A percentile compares a stretch with the other conserved stretches of the same genome.
These are phyloP conservation scores for Apodemus speciosus DNA, from an alignment of 2,113 vertebrate species.

Conservation along the genomic window DNA sequence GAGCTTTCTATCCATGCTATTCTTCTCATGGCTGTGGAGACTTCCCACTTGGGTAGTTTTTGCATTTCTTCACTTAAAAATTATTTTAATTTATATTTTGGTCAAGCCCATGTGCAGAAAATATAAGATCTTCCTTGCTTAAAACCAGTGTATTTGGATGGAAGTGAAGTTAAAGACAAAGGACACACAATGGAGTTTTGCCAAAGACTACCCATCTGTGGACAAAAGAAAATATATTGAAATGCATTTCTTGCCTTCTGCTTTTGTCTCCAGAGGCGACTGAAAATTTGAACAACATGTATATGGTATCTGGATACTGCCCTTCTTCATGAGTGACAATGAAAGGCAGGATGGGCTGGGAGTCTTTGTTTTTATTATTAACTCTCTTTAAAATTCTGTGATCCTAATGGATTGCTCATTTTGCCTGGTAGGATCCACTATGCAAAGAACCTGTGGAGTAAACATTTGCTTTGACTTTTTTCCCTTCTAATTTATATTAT, in stretches of 20 bases:
- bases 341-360: not conserved
- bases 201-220: not conserved
- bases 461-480: not conserved
- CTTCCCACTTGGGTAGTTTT: not conserved
- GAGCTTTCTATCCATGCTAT: not conserved
- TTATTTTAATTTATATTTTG: not conserved
- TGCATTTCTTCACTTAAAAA: not conserved
- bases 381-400: not conserved
- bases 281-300: not conserved
- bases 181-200: not conserved
- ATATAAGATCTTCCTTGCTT: not conserved
- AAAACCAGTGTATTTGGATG: not conserved
- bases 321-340: not conserved
- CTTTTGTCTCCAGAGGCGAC: not conserved
- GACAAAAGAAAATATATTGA: not conserved
- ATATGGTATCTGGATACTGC: not conserved
- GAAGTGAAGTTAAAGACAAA: not conserved
- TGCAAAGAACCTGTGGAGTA: not conserved
- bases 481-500: not conserved
- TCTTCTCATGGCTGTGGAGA: not conserved
- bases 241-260: not conserved
- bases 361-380: not conserved
- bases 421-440: not conserved
- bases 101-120: not conserved
- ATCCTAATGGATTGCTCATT: not conserved